Base-by-base conservation (phyloP, 2,888 invertebrate species). In the Acrocera orbiculus region DNA sequence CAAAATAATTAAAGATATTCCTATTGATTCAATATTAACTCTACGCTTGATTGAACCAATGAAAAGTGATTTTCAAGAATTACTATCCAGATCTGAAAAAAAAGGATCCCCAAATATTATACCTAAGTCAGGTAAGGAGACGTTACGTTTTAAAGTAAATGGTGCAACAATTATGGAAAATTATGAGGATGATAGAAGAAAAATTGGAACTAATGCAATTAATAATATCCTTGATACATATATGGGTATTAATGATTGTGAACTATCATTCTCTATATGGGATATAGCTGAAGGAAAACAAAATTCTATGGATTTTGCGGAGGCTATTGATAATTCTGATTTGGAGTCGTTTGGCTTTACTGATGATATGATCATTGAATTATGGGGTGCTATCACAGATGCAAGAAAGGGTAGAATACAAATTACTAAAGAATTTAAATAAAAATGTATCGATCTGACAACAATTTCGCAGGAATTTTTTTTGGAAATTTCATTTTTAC, bases 311-410 rank as follows among this genome's bases (percentile, higher is more conserved):
- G 85, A 87, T 50, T 79, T 92, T 48, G 83, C 85, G 0, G 77
- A 81, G 43, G 80, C 81, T 5, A 75, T 92, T 25, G 82, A 89
- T 50, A 73, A 73, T 50, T 83, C 89, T 8, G 89, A 92, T 51
- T 64, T 93, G 44, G 80, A 79, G 53, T 78, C 76, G 42, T 89
- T 92, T 53, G 85, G 83, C 16, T 92, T 93, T 56, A 83, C 83
- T 0, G 87, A 90, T 50, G 89, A 90, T 50, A 81, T 92, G 51
- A 76, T 92, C 32, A 89, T 92, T 52, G 92, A 93, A 62, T 62
- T 93, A 28, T 93, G 90, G 90, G 92, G 87, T 34, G 82, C 79
- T 28, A 77, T 90, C 35, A 85, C 82, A 27, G 90, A 90, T 52
- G 87, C 75, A 10, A 31, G 36, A 20, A 32, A 36, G 24, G 36